A percentile compares a stretch with the other conserved stretches of the same genome.
Conservation (phyloP, 2,113 vertebrate genomes). For the Phrynocephalus versicolor region DNA sequence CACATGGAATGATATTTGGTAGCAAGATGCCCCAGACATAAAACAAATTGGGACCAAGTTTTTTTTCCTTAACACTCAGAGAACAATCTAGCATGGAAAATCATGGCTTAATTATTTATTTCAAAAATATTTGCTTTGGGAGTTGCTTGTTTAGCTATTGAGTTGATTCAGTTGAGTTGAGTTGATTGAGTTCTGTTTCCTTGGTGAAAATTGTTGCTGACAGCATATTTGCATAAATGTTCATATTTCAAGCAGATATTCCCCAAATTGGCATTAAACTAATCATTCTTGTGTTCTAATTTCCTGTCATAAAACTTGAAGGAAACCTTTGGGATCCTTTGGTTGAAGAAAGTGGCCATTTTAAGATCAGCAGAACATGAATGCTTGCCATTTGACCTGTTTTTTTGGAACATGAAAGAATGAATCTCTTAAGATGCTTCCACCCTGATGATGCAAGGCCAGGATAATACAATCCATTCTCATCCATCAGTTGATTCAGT, state of each 20-base stretch:
- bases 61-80: too few species aligned
- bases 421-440: background rate
- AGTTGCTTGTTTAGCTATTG: background rate
- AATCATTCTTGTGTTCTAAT: background rate
- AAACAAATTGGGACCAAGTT: background rate
- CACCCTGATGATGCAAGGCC: background rate
- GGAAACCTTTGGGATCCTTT: background rate
- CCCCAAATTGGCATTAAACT: background rate
- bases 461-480: background rate
- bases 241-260: background rate
- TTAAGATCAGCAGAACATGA: background rate
- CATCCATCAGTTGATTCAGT: background rate
- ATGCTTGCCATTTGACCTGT: background rate
- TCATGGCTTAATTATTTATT: background rate
- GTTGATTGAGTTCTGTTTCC: background rate
- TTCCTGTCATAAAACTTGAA: background rate
- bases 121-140: background rate
- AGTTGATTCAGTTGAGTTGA: background rate
- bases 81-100: background rate
- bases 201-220: background rate
- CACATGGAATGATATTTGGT: background rate
- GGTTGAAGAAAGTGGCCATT: background rate
- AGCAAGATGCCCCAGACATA: background rate
- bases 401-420: background rate
- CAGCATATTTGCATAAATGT: background rate